Base-by-base conservation (phyloP, 2,797 vertebrate genomes). In the Otolemur crassicaudatus region DNA sequence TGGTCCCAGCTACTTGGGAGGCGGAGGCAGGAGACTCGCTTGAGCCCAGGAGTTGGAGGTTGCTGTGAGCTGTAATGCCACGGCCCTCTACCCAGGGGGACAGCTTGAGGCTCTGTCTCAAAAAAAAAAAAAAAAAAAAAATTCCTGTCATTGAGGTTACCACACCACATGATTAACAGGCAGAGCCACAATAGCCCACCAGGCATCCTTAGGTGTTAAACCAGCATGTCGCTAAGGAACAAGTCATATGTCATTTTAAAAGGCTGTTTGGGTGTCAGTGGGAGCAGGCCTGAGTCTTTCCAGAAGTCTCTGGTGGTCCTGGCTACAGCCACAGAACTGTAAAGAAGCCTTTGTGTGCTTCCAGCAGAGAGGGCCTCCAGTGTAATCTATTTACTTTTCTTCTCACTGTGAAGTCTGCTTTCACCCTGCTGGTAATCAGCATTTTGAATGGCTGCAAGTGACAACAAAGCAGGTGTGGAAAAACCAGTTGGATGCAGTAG, bases 311-410 rank as follows among this genome's bases (percentile, higher is more conserved):
- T 1, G 12, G 81, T 61, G 72, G 89, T 72, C 87, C 91, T 31
- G 49, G 83, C 90, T 43, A 5, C n/a, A 27, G 34, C 12, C 2
- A 27, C 13, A 10, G 4, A 31, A 29, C 91, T 72, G 40, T 70
- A 84, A 95, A 89, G 92, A 73, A 46, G 73, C 63, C 73, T 83
- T 76, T 93, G 79, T 89, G 81, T 61, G 43, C 61, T 31, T 53
- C 43, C 63, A 58, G 58, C 37, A 70, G 87, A 92, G 79, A 82
- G 40, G 9, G 49, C 81, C n/a, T 27, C 75, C 31, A 56, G 89
- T 2, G 16, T 87, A 17, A 92, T 96, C 79, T 96, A 0, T 95
- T 97, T 94, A 85, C 87, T 92, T 96, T 96, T 27, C 91, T 94
- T 69, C 69, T 82, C 61, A 1, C 29, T 58, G 85, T 69, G 63